These are phyloP conservation scores for Cladopsammia gracilis DNA, from an alignment of 64 coral and sea anemone species.

Conservation along the genomic window DNA sequence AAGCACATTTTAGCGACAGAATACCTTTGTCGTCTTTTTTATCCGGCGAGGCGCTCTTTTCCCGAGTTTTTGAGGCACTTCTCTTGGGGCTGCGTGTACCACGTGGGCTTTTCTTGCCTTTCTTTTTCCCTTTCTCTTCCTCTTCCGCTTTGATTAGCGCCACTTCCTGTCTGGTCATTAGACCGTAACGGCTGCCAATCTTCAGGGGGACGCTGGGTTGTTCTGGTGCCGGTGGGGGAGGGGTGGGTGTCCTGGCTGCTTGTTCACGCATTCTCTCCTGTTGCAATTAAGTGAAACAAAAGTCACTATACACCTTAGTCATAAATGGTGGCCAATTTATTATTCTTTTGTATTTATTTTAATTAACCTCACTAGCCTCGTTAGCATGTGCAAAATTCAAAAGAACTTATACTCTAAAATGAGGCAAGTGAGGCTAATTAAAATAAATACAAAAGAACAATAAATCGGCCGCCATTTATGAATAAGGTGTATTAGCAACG, in stretches of 20 bases:
- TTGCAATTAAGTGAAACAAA: neutral
- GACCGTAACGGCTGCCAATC: slow-evolving; percentile 91
- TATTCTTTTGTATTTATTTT: too few relatives aligned
- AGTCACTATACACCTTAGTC: too few relatives aligned
- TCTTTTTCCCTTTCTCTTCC: slow-evolving; percentile 94
- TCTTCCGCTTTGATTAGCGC: slow-evolving; percentile 93
- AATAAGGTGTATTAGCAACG: too few relatives aligned
- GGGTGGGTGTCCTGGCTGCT: slow-evolving; percentile 90
- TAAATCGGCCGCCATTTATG: too few relatives aligned
- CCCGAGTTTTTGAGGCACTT: slow-evolving; percentile 53
- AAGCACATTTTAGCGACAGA: neutral
- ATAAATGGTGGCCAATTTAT: too few relatives aligned
- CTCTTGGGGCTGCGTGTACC: slow-evolving; percentile 53
- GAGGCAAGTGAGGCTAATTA: too few relatives aligned
- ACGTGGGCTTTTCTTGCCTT: slow-evolving; percentile 85
- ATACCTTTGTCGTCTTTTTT: slow-evolving; percentile 75
- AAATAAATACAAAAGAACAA: too few relatives aligned
- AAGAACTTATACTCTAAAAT: too few relatives aligned
- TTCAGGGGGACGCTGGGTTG: slow-evolving; percentile 79
- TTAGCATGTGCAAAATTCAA: too few relatives aligned
- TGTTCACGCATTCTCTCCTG: slow-evolving; percentile 76
- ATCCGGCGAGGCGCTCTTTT: slow-evolving; percentile 69
- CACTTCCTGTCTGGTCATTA: slow-evolving; percentile 90
- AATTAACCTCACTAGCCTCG: too few relatives aligned
- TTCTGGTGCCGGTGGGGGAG: slow-evolving; percentile 82